A percentile compares a stretch with the other conserved stretches of the same genome.
phyloP scores from a whole-genome alignment of 2,797 vertebrate species.

The Poecilia velifera region DNA sequence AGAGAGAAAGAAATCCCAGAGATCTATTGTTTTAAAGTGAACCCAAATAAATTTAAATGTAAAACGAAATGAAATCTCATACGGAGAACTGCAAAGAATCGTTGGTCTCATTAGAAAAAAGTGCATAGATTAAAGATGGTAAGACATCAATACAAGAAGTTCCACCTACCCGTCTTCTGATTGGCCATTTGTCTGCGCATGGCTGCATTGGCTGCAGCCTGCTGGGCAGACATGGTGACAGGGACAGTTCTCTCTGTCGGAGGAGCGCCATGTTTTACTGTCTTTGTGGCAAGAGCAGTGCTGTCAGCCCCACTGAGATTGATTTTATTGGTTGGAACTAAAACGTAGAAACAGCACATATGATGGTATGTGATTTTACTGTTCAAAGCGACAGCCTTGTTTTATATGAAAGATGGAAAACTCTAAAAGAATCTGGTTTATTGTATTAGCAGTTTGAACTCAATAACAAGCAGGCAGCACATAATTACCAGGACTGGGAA shows the following conservation, averaged over 20 bases:
- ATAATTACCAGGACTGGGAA: slow-evolving; percentile 79
- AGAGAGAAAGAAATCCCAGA: not conserved
- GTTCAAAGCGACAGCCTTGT: not conserved
- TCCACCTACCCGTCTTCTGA: slow-evolving; percentile 85
- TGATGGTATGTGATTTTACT: not conserved
- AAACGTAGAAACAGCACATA: slow-evolving; percentile 20
- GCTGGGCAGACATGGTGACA: slow-evolving; percentile 86
- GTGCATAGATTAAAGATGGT: not conserved
- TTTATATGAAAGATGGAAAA: not conserved
- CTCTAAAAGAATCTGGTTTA: not conserved
- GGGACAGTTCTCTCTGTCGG: slow-evolving; percentile 75
- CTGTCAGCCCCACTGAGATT: slow-evolving; percentile 90
- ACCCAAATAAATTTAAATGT: not conserved
- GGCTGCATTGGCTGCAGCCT: slow-evolving; percentile 91
- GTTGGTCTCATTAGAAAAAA: not conserved
- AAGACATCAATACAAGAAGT: not conserved
- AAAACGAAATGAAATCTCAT: not conserved
- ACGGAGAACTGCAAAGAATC: not conserved
- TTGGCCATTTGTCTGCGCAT: slow-evolving; percentile 90
- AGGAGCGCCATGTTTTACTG: slow-evolving; percentile 92
- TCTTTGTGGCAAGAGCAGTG: slow-evolving; percentile 93
- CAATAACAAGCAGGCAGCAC: not conserved
- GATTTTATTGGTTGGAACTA: slow-evolving; percentile 81
- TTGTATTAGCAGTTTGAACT: not conserved
- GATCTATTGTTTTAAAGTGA: not conserved